Conservation (phyloP, 64 coral and sea anemone species). For the Stichodactyla mertensii region DNA sequence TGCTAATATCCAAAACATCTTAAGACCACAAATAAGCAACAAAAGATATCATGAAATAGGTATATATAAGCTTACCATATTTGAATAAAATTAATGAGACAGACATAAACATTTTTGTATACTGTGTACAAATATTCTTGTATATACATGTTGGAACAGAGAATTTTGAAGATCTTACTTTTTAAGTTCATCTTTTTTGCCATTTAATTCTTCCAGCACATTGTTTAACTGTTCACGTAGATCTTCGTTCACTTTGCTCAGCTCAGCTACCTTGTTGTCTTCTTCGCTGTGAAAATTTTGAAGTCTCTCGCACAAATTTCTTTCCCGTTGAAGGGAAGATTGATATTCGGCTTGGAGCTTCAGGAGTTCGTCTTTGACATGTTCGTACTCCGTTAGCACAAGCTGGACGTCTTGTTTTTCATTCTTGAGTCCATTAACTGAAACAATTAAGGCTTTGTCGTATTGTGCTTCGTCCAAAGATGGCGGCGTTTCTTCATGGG, state of each 20-base stretch:
- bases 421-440: conserved; percentile 18
- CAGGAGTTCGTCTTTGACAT: conserved; percentile 56
- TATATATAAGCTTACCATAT: not conserved
- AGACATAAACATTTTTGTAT: not conserved
- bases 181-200: conserved; percentile 69
- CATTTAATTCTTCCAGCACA: conserved; percentile 68
- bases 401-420: conserved; percentile 31
- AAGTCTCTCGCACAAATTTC: conserved; percentile 73
- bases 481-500: not conserved
- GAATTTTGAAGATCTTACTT: conserved; percentile 32
- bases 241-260: conserved; percentile 82
- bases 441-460: not conserved
- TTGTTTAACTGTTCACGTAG: conserved; percentile 60
- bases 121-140: not conserved
- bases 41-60: not conserved
- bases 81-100: not conserved
- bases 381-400: conserved; percentile 82
- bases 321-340: conserved; percentile 72
- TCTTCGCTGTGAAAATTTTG: conserved; percentile 71
- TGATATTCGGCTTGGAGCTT: conserved; percentile 77
- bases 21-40: not conserved
- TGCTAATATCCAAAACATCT: not conserved
- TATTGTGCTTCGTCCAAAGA: not conserved
- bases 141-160: not conserved
- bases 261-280: conserved; percentile 72